Percentiles rank a stretch among this genome's conserved stretches.
phyloP scores from a whole-genome alignment of 2,113 vertebrate genomes.

The Seriola aureovittata region DNA sequence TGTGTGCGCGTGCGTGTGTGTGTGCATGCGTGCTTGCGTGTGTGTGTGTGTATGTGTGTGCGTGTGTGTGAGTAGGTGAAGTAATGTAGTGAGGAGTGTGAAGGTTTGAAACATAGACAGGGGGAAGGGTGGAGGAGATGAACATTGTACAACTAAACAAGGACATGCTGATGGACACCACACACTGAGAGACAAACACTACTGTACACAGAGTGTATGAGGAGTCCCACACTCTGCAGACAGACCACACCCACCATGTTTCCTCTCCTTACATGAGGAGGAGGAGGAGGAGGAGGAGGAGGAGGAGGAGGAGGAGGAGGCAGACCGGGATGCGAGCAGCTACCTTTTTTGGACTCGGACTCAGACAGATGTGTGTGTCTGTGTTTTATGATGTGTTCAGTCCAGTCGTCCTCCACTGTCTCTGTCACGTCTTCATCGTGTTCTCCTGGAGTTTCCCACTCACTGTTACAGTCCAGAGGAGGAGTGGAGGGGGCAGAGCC shows the following conservation, averaged over 20 bases:
- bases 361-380: constrained; percentile 8
- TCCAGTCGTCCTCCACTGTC: background rate
- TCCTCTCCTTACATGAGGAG: constrained; percentile 44
- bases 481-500: background rate
- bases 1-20: too few relatives aligned
- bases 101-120: too few relatives aligned
- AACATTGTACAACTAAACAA: constrained; percentile 68
- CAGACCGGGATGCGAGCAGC: constrained; percentile 33
- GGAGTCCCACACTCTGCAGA: constrained; percentile 2
- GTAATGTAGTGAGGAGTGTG: background rate
- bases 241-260: constrained; percentile 41
- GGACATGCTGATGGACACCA: constrained; percentile 48
- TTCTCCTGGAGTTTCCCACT: background rate
- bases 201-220: background rate
- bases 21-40: background rate
- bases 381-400: background rate
- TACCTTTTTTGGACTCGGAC: constrained; percentile 82
- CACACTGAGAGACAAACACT: constrained; percentile 14
- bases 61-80: background rate
- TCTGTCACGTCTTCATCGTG: background rate
- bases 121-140: background rate
- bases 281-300: constrained; percentile 33
- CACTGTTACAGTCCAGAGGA: background rate
- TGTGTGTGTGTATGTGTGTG: constrained; percentile 4
- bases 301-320: constrained; percentile 17